Evolutionary conservation across 2,113 vertebrate genomes (phyloP), one percentile per base, ranked within the genome.

Genomic region (Sinocyclocheilus anophthalmus): DNA sequence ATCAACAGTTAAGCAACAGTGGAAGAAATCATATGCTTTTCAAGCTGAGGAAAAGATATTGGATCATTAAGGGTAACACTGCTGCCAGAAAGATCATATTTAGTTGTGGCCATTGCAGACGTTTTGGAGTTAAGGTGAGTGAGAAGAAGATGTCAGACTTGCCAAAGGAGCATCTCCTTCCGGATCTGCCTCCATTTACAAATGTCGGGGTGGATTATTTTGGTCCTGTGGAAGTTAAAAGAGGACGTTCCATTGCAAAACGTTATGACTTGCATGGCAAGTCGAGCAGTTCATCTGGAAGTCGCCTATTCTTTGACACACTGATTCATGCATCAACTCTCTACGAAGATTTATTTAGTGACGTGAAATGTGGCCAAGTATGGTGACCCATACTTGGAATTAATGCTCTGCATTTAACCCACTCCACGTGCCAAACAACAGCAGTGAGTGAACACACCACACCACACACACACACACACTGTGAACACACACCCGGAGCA

Each of bases 1-100:
- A 84, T 42, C 5, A 76, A 24, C 26, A 20, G 30, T 9, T 84
- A 45, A 22, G 57, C 2, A 24, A 76, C 72, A 24, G 33, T 59
- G 53, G 70, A 61, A 76, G 12, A 65, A 85, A 85, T 26, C 26
- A 77, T 22, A 78, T 85, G 59, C 75, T 85, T 20, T 69, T 75
- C 9, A 22, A 22, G 12, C 18, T 78, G 1, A 48, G 84, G 16
- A 26, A 24, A 26, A 85, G 5, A 22, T 85, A 50, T 26, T 85
- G 39, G 73, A 65, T 85, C 39, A 42, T 65, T 42, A 42, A 42
- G 3, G 59, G 48, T 7, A 85, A 77, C 6, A 5, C 53, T 0
- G 73, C 72, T 12, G 22, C 24, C 14, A 30, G 57, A 5, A 85
- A 37, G 18, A 65, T 77, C 24, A 63, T 63, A 14, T 24, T 2